These are phyloP conservation scores for Xanthorhoe spadicearia DNA, from an alignment of 2,888 invertebrate species.

Conservation along the genomic window DNA sequence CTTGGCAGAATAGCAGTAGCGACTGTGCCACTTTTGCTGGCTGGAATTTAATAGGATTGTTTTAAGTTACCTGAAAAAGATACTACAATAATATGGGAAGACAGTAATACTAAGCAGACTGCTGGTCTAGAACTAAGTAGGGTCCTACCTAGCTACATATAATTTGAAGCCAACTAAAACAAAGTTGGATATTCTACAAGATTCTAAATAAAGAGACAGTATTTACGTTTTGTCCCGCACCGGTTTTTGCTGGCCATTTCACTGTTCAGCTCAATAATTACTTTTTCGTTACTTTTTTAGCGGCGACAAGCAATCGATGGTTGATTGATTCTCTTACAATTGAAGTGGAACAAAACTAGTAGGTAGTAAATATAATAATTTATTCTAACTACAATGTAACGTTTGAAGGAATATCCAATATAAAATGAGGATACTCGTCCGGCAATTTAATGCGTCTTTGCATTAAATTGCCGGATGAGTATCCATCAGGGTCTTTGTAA, in stretches of 20 bases:
- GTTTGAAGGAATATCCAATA: not conserved
- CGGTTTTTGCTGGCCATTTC: not conserved
- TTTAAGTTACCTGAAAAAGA: not conserved
- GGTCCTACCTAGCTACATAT: too few relatives aligned
- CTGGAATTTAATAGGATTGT: conserved; percentile 72
- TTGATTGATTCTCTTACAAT: conserved; percentile 32
- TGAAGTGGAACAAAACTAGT: conserved; percentile 33
- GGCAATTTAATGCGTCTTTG: conserved; percentile 29
- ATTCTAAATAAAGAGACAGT: too few relatives aligned
- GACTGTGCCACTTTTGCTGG: conserved; percentile 94
- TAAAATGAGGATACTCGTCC: conserved; percentile 25
- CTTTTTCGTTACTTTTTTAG: too few relatives aligned
- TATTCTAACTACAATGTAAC: not conserved
- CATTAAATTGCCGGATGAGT: too few relatives aligned
- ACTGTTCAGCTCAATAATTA: too few relatives aligned
- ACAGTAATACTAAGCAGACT: too few relatives aligned
- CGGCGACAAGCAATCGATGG: too few relatives aligned
- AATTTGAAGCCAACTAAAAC: too few relatives aligned
- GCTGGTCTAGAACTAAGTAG: too few relatives aligned
- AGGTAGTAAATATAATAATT: not conserved
- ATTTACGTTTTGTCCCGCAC: too few relatives aligned
- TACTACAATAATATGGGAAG: not conserved
- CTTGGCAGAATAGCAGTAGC: conserved; percentile 94
- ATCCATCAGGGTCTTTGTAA: too few relatives aligned
- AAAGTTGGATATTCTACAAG: too few relatives aligned